phyloP scores from a whole-genome alignment of 30 jellyfish, hydroid and myxozoan genomes.

The Hydractinia symbiolongicarpus region DNA sequence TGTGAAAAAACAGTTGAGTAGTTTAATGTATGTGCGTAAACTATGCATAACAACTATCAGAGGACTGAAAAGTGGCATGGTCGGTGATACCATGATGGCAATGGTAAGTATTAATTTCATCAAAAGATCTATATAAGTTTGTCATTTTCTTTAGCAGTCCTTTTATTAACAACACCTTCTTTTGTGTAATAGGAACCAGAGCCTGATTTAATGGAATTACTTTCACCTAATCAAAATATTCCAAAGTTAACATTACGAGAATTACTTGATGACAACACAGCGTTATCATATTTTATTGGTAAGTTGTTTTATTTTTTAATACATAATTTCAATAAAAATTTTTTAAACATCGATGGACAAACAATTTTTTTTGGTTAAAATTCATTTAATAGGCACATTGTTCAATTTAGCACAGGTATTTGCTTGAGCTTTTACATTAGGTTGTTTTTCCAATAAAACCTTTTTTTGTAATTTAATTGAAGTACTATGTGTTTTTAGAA shows the following conservation, averaged over 20 bases:
- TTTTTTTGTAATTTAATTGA: not conserved
- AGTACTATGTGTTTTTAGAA: slow-evolving; percentile 32
- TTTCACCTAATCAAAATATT: slow-evolving; percentile 36
- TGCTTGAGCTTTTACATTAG: not conserved
- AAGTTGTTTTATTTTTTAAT: slow-evolving; percentile 5
- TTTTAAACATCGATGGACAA: no score
- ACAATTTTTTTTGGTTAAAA: no score
- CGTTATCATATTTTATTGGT: slow-evolving; percentile 84
- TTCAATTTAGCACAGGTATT: not conserved
- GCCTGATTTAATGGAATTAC: slow-evolving; percentile 55
- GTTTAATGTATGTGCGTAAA: slow-evolving; percentile 90
- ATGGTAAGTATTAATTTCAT: slow-evolving; percentile 18
- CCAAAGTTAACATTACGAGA: slow-evolving; percentile 64
- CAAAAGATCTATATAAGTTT: not conserved
- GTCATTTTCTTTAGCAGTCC: not conserved
- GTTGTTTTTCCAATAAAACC: not conserved
- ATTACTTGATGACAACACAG: slow-evolving; percentile 83
- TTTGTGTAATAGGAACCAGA: slow-evolving; percentile 41
- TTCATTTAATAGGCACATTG: not conserved
- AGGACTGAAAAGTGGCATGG: slow-evolving; percentile 69
- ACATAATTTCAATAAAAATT: no score
- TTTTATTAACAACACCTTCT: not conserved
- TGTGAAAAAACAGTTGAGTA: slow-evolving; percentile 70
- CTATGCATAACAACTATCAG: slow-evolving; percentile 77
- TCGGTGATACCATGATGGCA: slow-evolving; percentile 38